phyloP scores from a whole-genome alignment of 2,888 invertebrate genomes.

The Leptogaster cylindrica region DNA sequence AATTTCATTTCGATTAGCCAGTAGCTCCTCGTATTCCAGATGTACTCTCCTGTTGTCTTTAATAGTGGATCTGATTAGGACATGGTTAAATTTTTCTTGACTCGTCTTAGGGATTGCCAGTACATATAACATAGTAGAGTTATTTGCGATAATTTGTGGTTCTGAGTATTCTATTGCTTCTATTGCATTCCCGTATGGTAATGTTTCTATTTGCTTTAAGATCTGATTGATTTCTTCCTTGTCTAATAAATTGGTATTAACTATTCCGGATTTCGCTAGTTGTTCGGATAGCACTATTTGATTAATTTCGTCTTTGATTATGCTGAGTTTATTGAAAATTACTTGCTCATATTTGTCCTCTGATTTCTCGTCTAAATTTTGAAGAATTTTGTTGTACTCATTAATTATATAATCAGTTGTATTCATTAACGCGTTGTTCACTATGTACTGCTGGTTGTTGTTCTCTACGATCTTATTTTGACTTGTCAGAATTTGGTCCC shows the following conservation, averaged over 20 bases:
- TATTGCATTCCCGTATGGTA: neutral
- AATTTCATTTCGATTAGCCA: no score
- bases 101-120: neutral
- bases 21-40: no score
- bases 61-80: neutral
- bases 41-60: no score
- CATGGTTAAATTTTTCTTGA: neutral
- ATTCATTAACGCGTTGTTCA: slow-evolving; percentile 8
- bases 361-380: no score
- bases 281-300: neutral
- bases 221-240: neutral
- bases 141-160: slow-evolving; percentile 1
- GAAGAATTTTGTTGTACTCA: slow-evolving; percentile 2
- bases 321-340: neutral
- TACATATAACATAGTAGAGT: slow-evolving; percentile 7
- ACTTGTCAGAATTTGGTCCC: no score
- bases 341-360: no score
- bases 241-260: neutral
- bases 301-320: slow-evolving; percentile 17
- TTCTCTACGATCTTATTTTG: neutral
- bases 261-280: neutral
- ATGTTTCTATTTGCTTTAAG: neutral
- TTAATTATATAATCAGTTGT: slow-evolving; percentile 5
- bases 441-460: slow-evolving; percentile 15
- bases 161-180: slow-evolving; percentile 9